Percentiles rank a stretch among this genome's conserved stretches.
Conservation (phyloP, 2,797 vertebrate genomes). For the Cygnus olor region DNA sequence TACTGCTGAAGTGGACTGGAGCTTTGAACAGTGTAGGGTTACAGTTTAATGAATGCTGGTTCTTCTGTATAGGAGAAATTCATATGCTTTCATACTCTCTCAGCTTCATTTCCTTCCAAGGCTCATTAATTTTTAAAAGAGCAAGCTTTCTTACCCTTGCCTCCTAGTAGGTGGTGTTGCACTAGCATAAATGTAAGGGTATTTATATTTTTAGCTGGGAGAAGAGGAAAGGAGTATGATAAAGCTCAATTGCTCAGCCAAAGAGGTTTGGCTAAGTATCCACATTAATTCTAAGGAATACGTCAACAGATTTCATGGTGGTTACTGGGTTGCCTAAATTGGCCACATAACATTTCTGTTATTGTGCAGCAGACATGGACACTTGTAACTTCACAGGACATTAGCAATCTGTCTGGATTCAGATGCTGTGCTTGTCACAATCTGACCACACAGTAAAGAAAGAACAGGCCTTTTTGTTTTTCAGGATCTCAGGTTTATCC, state of each 20-base stretch:
- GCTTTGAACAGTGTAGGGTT: slow-evolving; percentile 58
- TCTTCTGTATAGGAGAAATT: slow-evolving; percentile 65
- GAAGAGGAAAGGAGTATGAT: slow-evolving; percentile 51
- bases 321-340: slow-evolving; percentile 29
- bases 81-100: slow-evolving; percentile 66
- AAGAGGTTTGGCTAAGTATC: slow-evolving; percentile 55
- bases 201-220: slow-evolving; percentile 53
- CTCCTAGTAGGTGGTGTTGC: slow-evolving; percentile 67
- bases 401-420: slow-evolving; percentile 10
- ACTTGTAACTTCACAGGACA: slow-evolving; percentile 4
- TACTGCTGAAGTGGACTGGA: slow-evolving; percentile 40
- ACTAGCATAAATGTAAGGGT: slow-evolving; percentile 51
- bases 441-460: neutral
- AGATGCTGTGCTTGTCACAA: neutral
- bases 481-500: neutral
- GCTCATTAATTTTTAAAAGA: slow-evolving; percentile 74
- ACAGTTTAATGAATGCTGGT: slow-evolving; percentile 66
- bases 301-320: slow-evolving; percentile 20
- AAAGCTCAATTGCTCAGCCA: slow-evolving; percentile 37
- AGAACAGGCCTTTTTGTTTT: neutral
- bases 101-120: slow-evolving; percentile 73
- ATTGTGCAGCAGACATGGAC: neutral
- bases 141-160: slow-evolving; percentile 64
- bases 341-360: neutral
- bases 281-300: slow-evolving; percentile 22